phyloP scores from a whole-genome alignment of 2,888 invertebrate genomes.

The Dryomyza anilis region DNA sequence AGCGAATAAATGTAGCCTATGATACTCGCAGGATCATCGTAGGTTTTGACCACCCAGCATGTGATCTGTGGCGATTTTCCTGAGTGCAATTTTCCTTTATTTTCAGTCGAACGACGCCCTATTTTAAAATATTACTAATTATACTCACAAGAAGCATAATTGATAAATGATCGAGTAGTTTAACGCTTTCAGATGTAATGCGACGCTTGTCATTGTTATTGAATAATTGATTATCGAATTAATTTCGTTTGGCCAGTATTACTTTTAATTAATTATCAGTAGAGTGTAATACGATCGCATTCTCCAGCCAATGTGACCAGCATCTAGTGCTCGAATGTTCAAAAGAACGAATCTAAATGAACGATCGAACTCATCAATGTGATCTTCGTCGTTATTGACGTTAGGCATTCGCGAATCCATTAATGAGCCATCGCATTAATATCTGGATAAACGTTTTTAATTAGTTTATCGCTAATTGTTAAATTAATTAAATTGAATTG shows the following conservation, averaged over 20 bases:
- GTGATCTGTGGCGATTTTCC: not conserved
- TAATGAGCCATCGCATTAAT: not conserved
- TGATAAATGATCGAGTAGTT: not conserved
- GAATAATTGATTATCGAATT: not conserved
- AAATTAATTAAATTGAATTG: constrained; percentile 8
- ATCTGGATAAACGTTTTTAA: not conserved
- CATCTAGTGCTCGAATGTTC: not conserved
- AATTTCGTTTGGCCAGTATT: not conserved
- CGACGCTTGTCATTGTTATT: not conserved
- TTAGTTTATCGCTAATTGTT: constrained; percentile 7
- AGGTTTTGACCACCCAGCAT: not conserved
- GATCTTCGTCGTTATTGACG: not conserved
- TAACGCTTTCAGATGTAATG: too few species aligned
- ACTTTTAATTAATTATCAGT: constrained; percentile 1
- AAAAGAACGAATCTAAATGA: too few species aligned
- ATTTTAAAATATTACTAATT: not conserved
- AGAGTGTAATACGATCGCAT: not conserved
- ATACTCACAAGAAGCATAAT: too few species aligned
- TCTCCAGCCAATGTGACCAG: not conserved
- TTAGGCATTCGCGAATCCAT: not conserved
- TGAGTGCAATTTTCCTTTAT: not conserved
- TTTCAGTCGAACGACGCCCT: not conserved
- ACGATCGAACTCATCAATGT: not conserved
- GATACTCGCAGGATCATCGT: not conserved
- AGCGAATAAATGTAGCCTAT: not conserved